These are phyloP conservation scores for Drosophila sulfurigaster DNA, from an alignment of 1,140 invertebrate genomes.

Conservation along the genomic window DNA sequence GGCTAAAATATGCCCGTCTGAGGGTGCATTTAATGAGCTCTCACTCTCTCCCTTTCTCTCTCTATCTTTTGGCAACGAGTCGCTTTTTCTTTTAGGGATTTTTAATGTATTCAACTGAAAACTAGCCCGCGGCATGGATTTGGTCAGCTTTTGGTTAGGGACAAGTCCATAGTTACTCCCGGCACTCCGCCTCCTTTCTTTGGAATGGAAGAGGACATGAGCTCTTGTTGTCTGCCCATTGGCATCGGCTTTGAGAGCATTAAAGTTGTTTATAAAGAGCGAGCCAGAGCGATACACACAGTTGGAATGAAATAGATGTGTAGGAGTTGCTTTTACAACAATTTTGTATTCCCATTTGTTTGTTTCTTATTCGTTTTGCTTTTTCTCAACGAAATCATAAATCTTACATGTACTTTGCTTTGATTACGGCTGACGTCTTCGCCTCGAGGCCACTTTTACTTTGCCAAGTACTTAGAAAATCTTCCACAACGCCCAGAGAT, in stretches of 20 bases:
- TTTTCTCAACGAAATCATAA: constrained; percentile 26
- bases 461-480: constrained; percentile 2
- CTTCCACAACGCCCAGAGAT: not conserved
- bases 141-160: constrained; percentile 48
- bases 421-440: constrained; percentile 38
- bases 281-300: constrained; percentile 6
- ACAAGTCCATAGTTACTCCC: constrained; percentile 13
- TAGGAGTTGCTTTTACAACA: constrained; percentile 2
- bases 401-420: constrained; percentile 33
- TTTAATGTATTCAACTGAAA: constrained; percentile 61
- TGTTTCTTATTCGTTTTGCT: constrained; percentile 16
- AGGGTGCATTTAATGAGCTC: constrained; percentile 60
- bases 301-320: not conserved
- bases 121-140: constrained; percentile 56
- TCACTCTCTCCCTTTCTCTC: not conserved
- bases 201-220: constrained; percentile 6
- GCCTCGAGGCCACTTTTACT: constrained; percentile 1
- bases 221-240: constrained; percentile 22
- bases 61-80: not conserved
- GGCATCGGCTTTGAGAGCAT: constrained; percentile 45
- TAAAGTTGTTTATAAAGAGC: constrained; percentile 45
- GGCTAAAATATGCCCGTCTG: constrained; percentile 24
- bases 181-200: not conserved
- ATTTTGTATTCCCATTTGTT: constrained; percentile 26
- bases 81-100: constrained; percentile 43